Evolutionary conservation across 2,113 vertebrate genomes (phyloP), one percentile per base, ranked within the genome.

Genomic region (Globicephala melas): DNA sequence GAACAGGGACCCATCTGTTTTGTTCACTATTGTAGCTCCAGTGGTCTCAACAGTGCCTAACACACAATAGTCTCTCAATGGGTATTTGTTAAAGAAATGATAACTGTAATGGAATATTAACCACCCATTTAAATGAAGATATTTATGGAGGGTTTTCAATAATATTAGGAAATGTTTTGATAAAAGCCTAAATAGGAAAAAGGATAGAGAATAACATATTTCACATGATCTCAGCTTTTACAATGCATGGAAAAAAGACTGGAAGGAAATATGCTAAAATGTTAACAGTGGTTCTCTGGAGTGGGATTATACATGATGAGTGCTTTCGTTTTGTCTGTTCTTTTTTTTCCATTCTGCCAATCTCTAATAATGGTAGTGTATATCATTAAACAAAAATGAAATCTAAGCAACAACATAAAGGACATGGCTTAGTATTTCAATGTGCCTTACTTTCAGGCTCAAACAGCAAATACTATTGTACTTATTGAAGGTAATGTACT

Each of bases 101-200:
- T 88, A 31, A 41, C 38, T 26, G 2, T 6, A 80, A n/a, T 63
- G 14, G 26, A 73, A 41, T 80, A 90, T 74, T 87, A 87, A 63
- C 15, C 4, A 70, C 13, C 6, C 10, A 76, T 76, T 93, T 65
- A 65, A 76, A 65, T 93, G 12, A 79, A 73, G 36, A 74, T 68
- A 12, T 55, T 68, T 89, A 80, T 68, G 60, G 89, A 87, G 2
- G 82, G 4, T 60, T 86, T 85, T 84, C 90, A 88, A 73, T 90
- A 38, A 83, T 80, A 80, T 74, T 87, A 65, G 13, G 17, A 47
- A 86, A 90, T 71, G 20, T 11, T 93, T 70, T 88, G 41, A 60
- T 88, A 26, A 94, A 97, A 96, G 63, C 17, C 76, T 58, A 58
- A 36, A 67, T 6, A 53, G 28, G 17, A n/a, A 88, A 95, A 94